Evolutionary conservation across 2,113 vertebrate species (phyloP).

Genomic region (Phylloscopus whistleri): DNA sequence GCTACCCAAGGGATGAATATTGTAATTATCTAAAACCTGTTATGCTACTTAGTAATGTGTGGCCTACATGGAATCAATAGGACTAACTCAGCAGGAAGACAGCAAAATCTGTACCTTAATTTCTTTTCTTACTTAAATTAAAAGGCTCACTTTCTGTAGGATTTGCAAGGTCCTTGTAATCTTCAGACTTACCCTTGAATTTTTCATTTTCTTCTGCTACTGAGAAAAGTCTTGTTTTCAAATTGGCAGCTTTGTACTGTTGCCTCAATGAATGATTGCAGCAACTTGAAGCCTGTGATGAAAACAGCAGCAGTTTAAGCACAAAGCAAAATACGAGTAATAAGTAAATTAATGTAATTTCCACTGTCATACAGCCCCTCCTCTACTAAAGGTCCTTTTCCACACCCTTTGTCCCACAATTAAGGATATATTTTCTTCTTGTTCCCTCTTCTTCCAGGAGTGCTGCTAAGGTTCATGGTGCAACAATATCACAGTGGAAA

Average conservation of each 20-base stretch:
- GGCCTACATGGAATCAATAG: conserved; percentile 22
- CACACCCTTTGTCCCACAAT: background rate
- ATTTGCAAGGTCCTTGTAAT: conserved; percentile 21
- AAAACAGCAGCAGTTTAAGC: background rate
- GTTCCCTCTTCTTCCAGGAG: background rate
- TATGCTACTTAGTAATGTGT: conserved; percentile 3
- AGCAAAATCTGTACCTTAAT: conserved; percentile 11
- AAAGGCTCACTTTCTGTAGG: background rate
- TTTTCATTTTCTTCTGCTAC: conserved; percentile 22
- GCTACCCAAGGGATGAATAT: background rate
- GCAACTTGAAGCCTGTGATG: background rate
- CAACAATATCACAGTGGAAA: background rate
- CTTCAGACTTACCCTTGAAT: background rate
- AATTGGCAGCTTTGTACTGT: background rate
- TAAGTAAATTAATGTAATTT: background rate
- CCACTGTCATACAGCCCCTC: background rate
- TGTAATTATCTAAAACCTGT: conserved; percentile 28
- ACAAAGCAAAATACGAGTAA: background rate
- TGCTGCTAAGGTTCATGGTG: background rate
- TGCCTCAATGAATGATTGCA: background rate
- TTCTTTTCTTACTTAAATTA: conserved; percentile 28
- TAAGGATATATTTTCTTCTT: background rate
- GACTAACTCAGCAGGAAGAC: conserved; percentile 8
- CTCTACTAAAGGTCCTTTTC: background rate
- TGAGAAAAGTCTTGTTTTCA: conserved; percentile 6